Conservation (phyloP, 2,888 invertebrate genomes). For the Physocephala rufipes region DNA sequence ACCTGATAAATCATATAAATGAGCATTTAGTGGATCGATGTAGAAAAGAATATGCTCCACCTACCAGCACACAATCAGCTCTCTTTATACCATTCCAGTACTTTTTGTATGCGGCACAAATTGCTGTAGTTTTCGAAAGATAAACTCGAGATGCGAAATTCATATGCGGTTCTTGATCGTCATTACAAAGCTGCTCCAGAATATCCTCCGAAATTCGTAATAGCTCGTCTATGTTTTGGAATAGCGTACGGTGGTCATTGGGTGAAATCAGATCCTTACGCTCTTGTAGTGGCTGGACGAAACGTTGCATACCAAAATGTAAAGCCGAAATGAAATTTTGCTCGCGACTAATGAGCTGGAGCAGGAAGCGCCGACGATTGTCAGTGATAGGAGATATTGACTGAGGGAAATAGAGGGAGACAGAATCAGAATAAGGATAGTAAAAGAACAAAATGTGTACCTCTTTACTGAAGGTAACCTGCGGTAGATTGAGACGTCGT, state of each 20-base stretch:
- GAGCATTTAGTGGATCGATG: background rate
- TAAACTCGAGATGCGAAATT: slow-evolving; percentile 77
- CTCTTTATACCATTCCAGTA: slow-evolving; percentile 86
- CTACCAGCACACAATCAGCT: slow-evolving; percentile 84
- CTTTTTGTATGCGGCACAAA: slow-evolving; percentile 81
- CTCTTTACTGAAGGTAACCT: slow-evolving; percentile 89
- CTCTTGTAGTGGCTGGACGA: slow-evolving; percentile 79
- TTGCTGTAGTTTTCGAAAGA: slow-evolving; percentile 76
- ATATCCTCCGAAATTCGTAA: slow-evolving; percentile 81
- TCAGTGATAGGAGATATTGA: slow-evolving; percentile 66
- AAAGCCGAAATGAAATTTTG: slow-evolving; percentile 81
- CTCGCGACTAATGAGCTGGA: slow-evolving; percentile 79
- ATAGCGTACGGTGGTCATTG: slow-evolving; percentile 80
- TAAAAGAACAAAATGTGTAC: slow-evolving; percentile 78
- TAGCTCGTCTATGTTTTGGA: slow-evolving; percentile 87
- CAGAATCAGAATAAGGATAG: background rate
- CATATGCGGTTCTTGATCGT: slow-evolving; percentile 77
- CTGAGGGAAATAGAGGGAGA: slow-evolving; percentile 52
- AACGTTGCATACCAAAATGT: slow-evolving; percentile 82
- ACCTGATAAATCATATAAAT: slow-evolving; percentile 63
- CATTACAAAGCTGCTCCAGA: slow-evolving; percentile 76
- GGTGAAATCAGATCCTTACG: slow-evolving; percentile 79
- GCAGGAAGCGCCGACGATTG: slow-evolving; percentile 75
- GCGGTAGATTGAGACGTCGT: slow-evolving; percentile 77
- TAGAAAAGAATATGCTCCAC: slow-evolving; percentile 23